phyloP scores from a whole-genome alignment of 2,797 vertebrate genomes.

The Cygnus olor region DNA sequence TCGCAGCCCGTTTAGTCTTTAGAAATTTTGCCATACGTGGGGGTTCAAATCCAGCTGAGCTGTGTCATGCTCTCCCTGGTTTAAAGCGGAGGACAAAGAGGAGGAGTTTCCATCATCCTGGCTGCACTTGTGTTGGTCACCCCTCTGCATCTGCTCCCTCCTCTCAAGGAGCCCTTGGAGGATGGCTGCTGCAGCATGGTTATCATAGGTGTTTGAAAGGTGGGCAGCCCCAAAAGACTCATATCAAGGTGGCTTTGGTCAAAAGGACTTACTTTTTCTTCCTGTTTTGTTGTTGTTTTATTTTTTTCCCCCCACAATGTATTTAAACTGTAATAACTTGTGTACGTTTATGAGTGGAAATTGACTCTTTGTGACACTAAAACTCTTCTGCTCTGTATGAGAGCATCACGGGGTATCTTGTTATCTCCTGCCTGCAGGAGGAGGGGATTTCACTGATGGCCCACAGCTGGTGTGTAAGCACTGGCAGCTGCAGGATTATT shows the following conservation, averaged over 20 bases:
- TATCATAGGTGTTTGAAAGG: background rate
- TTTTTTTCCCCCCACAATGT: accelerated
- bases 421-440: background rate
- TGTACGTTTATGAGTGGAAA: background rate
- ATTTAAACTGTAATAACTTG: background rate
- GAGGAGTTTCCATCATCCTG: background rate
- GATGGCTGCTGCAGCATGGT: background rate
- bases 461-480: background rate
- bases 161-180: background rate
- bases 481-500: background rate
- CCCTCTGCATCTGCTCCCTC: background rate
- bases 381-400: background rate
- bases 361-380: background rate
- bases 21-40: background rate
- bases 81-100: background rate
- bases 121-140: accelerated
- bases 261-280: background rate
- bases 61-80: background rate
- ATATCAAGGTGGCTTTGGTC: background rate
- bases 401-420: background rate
- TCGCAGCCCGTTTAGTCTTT: background rate
- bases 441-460: background rate
- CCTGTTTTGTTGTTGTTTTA: background rate
- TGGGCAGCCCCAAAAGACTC: background rate
- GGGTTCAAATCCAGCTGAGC: background rate